A percentile compares a stretch with the other conserved stretches of the same genome.
Conservation (phyloP, 1,140 invertebrate species). For the Ericerus pela region DNA sequence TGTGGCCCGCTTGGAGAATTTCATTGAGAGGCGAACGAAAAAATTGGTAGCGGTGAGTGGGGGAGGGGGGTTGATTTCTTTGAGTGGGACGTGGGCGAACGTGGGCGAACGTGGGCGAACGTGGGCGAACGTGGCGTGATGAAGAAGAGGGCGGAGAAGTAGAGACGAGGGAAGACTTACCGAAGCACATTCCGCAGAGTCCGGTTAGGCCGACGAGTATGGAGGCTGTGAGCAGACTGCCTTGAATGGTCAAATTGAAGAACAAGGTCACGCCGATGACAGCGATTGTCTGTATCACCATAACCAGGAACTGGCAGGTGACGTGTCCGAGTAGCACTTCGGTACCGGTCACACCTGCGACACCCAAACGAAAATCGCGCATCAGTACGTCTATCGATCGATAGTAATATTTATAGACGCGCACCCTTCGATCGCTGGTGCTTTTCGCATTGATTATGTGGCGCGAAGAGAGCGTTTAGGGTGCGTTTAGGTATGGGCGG, state of each 20-base stretch:
- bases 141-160: no score
- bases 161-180: constrained; percentile 29
- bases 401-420: background rate
- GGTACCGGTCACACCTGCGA: constrained; percentile 62
- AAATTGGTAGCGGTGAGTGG: no score
- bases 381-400: no score
- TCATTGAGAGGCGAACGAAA: no score
- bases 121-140: no score
- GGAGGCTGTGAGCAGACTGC: constrained; percentile 34
- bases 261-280: constrained; percentile 65
- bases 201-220: constrained; percentile 67
- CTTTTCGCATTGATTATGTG: background rate
- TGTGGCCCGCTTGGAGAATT: no score
- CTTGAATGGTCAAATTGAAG: constrained; percentile 50
- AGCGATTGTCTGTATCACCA: constrained; percentile 87
- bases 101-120: no score
- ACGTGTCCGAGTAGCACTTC: constrained; percentile 87
- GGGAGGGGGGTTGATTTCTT: no score
- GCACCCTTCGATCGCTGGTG: background rate
- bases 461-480: no score
- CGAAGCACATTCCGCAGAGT: constrained; percentile 87
- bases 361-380: no score
- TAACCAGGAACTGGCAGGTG: constrained; percentile 81
- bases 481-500: background rate
- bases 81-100: no score